phyloP scores from a whole-genome alignment of 2,888 invertebrate species.

The Meiosimyza platycephala region DNA sequence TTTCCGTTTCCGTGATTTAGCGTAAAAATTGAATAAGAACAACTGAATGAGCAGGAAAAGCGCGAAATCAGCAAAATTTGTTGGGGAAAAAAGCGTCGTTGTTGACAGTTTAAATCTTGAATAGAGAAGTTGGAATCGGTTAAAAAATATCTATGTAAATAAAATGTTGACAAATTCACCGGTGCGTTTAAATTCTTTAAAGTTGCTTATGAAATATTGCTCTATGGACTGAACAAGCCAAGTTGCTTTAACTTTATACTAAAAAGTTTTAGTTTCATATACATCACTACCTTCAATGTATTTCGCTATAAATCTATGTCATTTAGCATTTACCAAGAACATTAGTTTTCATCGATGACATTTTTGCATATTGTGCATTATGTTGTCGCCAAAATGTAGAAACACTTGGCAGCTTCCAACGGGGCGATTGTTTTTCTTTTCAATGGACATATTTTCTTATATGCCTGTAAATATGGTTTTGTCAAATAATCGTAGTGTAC shows the following conservation, averaged over 20 bases:
- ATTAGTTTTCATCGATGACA: conserved; percentile 38
- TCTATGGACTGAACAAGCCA: too few species aligned
- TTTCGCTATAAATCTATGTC: conserved; percentile 46
- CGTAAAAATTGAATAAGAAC: conserved; percentile 29
- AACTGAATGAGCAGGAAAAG: not conserved
- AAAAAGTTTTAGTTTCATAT: too few species aligned
- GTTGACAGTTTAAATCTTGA: conserved; percentile 21
- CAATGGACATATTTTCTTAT: conserved; percentile 4
- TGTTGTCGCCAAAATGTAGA: not conserved
- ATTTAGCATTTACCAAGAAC: conserved; percentile 40
- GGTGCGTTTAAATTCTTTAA: not conserved
- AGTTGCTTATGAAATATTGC: too few species aligned
- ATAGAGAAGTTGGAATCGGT: too few species aligned
- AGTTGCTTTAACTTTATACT: too few species aligned
- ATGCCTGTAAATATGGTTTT: conserved; percentile 21
- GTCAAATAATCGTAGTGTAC: conserved; percentile 17
- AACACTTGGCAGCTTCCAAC: not conserved
- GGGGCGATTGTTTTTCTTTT: not conserved
- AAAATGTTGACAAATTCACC: conserved; percentile 4
- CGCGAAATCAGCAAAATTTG: conserved; percentile 38
- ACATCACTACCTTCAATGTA: too few species aligned
- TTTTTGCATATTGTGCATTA: conserved; percentile 43
- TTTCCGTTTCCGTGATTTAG: conserved; percentile 42
- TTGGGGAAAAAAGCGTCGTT: conserved; percentile 7
- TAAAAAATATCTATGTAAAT: not conserved